Conservation (phyloP, 2,888 invertebrate genomes). For the Amiota mariae region DNA sequence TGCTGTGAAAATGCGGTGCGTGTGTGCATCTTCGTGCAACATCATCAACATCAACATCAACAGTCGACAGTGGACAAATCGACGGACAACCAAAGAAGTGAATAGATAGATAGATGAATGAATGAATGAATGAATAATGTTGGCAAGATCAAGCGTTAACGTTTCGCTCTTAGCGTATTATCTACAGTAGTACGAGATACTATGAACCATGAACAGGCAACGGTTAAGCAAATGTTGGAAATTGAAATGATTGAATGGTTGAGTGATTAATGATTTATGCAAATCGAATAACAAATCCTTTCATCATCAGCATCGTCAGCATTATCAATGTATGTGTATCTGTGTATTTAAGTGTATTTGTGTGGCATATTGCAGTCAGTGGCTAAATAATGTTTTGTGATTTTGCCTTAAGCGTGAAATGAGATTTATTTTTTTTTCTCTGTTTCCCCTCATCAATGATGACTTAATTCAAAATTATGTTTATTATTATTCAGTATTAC, state of each 20-base stretch:
- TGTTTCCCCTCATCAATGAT: slow-evolving; percentile 40
- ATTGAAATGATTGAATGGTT: slow-evolving; percentile 6
- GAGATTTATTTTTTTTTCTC: slow-evolving; percentile 33
- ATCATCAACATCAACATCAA: slow-evolving; percentile 8
- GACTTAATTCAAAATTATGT: slow-evolving; percentile 58
- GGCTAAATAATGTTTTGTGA: not conserved
- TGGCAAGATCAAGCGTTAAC: slow-evolving; percentile 12
- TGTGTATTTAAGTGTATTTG: not conserved
- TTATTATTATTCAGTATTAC: not conserved
- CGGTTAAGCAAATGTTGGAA: not conserved
- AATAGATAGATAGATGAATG: no score
- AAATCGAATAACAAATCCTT: slow-evolving; percentile 15
- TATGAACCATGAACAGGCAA: not conserved
- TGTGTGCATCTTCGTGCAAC: slow-evolving; percentile 6
- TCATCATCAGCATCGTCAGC: not conserved
- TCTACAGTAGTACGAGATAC: slow-evolving; percentile 4
- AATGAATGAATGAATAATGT: slow-evolving; percentile 18
- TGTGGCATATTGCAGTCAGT: not conserved
- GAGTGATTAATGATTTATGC: slow-evolving; percentile 51
- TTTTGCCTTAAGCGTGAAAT: slow-evolving; percentile 13
- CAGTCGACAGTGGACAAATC: not conserved
- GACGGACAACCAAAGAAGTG: not conserved
- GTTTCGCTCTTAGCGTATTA: slow-evolving; percentile 6
- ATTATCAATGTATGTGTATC: not conserved
- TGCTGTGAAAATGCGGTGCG: slow-evolving; percentile 15